phyloP scores from a whole-genome alignment of 2,797 vertebrate species.

The Macrochelys suwanniensis region DNA sequence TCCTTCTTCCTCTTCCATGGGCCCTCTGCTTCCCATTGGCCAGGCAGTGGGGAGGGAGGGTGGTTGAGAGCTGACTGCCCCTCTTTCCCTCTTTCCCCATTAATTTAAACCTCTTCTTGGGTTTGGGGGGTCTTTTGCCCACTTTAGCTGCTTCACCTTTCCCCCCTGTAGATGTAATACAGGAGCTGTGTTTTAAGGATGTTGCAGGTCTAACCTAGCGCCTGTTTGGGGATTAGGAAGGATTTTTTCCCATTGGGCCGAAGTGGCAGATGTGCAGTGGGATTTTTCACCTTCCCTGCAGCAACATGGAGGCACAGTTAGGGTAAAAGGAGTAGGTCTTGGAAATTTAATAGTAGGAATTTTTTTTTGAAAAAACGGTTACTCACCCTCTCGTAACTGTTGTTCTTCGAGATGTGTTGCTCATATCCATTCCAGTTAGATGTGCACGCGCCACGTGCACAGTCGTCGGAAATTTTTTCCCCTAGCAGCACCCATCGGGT shows the following conservation, averaged over 20 bases:
- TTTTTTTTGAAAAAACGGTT: neutral
- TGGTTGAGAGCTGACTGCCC: neutral
- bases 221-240: neutral
- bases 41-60: neutral
- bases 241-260: neutral
- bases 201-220: neutral
- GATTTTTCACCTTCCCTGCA: neutral
- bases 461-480: too few relatives aligned
- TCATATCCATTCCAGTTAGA: too few relatives aligned
- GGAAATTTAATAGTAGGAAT: neutral
- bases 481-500: too few relatives aligned
- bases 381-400: too few relatives aligned
- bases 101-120: neutral
- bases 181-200: neutral
- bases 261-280: neutral
- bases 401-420: too few relatives aligned
- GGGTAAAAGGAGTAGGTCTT: neutral
- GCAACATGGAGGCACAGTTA: neutral
- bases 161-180: neutral
- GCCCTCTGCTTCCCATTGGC: neutral
- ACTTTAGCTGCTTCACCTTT: neutral
- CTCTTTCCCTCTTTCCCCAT: neutral
- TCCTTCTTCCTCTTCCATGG: neutral
- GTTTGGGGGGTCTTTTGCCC: neutral
- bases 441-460: accelerated